phyloP scores from a whole-genome alignment of 2,113 vertebrate species.

The Cyanoderma ruficeps region DNA sequence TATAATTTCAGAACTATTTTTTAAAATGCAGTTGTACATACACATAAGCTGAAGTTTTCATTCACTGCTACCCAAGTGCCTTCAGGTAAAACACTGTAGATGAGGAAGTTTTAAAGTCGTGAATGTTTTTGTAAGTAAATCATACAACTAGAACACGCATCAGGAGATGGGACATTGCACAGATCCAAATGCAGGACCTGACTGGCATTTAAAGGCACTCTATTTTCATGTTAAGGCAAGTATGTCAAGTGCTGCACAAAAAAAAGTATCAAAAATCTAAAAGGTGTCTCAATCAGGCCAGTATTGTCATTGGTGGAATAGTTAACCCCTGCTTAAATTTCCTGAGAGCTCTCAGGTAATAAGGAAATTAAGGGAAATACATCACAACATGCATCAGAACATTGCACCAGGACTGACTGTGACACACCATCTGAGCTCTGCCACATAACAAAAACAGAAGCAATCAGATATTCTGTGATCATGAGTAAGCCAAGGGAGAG shows the following conservation, averaged over 20 bases:
- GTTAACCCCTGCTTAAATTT: background rate
- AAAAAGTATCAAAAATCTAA: background rate
- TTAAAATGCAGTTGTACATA: background rate
- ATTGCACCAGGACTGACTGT: background rate
- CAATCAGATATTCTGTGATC: background rate
- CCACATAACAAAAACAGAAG: background rate
- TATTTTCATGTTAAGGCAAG: background rate
- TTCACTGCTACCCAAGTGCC: background rate
- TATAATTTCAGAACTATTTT: background rate
- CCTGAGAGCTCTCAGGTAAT: background rate
- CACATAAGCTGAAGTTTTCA: background rate
- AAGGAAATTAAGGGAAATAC: background rate
- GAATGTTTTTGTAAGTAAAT: background rate
- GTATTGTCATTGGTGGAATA: background rate
- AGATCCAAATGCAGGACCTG: background rate
- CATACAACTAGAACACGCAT: background rate
- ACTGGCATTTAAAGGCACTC: background rate
- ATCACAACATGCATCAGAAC: background rate
- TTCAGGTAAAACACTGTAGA: background rate
- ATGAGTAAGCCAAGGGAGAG: background rate
- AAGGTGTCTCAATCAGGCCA: background rate
- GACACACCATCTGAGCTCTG: background rate
- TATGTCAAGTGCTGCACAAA: fast-evolving
- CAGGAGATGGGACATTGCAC: background rate
- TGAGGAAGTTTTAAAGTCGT: background rate